Evolutionary conservation across 2,888 invertebrate genomes (phyloP).

Genomic region (Agriopis marginaria): DNA sequence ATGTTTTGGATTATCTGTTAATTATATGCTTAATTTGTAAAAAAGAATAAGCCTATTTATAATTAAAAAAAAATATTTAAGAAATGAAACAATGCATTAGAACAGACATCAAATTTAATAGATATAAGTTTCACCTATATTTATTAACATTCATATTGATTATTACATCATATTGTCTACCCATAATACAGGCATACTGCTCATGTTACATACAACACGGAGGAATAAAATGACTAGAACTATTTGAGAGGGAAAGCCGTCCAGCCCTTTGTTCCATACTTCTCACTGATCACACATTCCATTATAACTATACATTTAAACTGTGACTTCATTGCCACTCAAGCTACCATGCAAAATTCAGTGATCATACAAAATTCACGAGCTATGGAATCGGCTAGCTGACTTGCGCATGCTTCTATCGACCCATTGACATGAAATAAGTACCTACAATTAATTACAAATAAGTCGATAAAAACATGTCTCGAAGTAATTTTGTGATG

Average conservation of each 20-base stretch:
- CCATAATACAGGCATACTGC: constrained; percentile 78
- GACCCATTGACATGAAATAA: constrained; percentile 34
- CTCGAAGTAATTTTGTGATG: constrained; percentile 5
- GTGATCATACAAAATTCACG: constrained; percentile 5
- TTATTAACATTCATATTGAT: constrained; percentile 83
- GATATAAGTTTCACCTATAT: constrained; percentile 84
- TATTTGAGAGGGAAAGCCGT: constrained; percentile 79
- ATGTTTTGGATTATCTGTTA: no score
- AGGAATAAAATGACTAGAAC: constrained; percentile 84
- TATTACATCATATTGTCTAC: constrained; percentile 82
- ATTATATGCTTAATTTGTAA: no score
- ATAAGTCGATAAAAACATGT: constrained; percentile 5
- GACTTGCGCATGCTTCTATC: constrained; percentile 3
- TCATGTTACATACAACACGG: constrained; percentile 75
- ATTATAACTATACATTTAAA: constrained; percentile 7
- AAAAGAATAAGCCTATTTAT: no score
- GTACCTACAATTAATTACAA: constrained; percentile 29
- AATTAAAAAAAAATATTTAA: no score
- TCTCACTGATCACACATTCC: neutral
- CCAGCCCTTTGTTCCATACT: constrained; percentile 50
- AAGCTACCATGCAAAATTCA: constrained; percentile 9
- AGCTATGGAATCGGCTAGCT: constrained; percentile 14
- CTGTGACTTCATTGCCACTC: neutral
- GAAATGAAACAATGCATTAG: constrained; percentile 71
- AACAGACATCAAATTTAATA: constrained; percentile 87